Evolutionary conservation across 1,140 invertebrate species (phyloP).

Genomic region (Copidosoma floridanum): DNA sequence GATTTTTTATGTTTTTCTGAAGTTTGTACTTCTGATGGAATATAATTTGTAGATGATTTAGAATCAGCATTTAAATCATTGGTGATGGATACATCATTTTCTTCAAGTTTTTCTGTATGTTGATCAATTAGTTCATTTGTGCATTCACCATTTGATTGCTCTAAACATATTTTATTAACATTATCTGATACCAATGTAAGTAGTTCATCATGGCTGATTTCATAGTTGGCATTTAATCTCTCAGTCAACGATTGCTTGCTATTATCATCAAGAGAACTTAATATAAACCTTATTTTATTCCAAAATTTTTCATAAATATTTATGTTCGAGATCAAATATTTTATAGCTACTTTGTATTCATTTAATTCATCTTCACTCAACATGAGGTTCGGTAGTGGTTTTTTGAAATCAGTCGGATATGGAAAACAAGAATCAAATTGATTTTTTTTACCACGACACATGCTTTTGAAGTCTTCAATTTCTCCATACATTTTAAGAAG

Average conservation of each 20-base stretch:
- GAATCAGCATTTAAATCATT: not conserved
- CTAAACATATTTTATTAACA: too few species aligned
- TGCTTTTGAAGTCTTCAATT: constrained; percentile 46
- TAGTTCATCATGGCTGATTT: constrained; percentile 16
- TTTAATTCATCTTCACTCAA: constrained; percentile 35
- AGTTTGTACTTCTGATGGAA: not conserved
- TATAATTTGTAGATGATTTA: not conserved
- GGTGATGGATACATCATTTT: not conserved
- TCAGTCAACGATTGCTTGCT: constrained; percentile 16
- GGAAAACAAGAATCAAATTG: constrained; percentile 39
- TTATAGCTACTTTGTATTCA: constrained; percentile 36
- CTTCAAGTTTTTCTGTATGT: not conserved
- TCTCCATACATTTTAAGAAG: constrained; percentile 39
- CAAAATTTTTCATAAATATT: constrained; percentile 27
- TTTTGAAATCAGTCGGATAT: constrained; percentile 36
- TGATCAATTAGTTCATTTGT: not conserved
- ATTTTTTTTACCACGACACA: constrained; percentile 20
- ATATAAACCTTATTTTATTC: constrained; percentile 23
- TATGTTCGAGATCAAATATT: constrained; percentile 31
- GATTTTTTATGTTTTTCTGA: not conserved
- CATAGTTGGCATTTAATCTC: constrained; percentile 7
- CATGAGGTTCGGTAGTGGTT: constrained; percentile 40
- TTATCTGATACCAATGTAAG: constrained; percentile 3
- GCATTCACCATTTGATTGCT: too few species aligned
- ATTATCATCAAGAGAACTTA: constrained; percentile 20